These are phyloP conservation scores for Sebastiscus tertius DNA, from an alignment of 2,797 vertebrate genomes.

Conservation along the genomic window DNA sequence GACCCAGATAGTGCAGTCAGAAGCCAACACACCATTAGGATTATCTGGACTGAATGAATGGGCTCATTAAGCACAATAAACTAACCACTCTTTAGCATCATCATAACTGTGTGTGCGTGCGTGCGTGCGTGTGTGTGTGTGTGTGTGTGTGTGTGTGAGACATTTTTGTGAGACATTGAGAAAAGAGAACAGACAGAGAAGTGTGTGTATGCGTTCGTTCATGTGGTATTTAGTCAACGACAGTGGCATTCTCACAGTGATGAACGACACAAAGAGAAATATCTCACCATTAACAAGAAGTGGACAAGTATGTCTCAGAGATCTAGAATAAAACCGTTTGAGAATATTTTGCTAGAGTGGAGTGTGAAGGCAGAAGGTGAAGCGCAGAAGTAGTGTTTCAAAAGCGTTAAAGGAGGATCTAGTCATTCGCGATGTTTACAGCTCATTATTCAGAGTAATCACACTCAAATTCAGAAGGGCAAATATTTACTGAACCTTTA, in stretches of 20 bases:
- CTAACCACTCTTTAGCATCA: slow-evolving; percentile 13
- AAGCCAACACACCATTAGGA: slow-evolving; percentile 55
- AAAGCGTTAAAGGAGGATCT: neutral
- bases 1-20: slow-evolving; percentile 39
- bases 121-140: neutral
- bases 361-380: slow-evolving; percentile 1
- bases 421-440: neutral
- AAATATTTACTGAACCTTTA: neutral
- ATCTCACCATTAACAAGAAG: neutral
- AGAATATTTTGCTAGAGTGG: slow-evolving; percentile 5
- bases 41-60: slow-evolving; percentile 56
- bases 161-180: neutral
- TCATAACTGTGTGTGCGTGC: neutral
- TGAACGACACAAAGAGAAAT: neutral
- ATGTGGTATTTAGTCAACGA: slow-evolving; percentile 26
- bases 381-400: neutral
- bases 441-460: slow-evolving; percentile 9
- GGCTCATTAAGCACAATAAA: slow-evolving; percentile 57
- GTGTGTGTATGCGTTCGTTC: neutral
- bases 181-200: neutral
- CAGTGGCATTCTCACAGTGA: slow-evolving; percentile 6
- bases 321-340: neutral
- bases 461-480: neutral
- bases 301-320: neutral
- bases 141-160: neutral